Percentiles rank a stretch among this genome's conserved stretches.
These are phyloP conservation scores for Pheosia gnoma DNA, from an alignment of 2,888 invertebrate species.

Conservation along the genomic window DNA sequence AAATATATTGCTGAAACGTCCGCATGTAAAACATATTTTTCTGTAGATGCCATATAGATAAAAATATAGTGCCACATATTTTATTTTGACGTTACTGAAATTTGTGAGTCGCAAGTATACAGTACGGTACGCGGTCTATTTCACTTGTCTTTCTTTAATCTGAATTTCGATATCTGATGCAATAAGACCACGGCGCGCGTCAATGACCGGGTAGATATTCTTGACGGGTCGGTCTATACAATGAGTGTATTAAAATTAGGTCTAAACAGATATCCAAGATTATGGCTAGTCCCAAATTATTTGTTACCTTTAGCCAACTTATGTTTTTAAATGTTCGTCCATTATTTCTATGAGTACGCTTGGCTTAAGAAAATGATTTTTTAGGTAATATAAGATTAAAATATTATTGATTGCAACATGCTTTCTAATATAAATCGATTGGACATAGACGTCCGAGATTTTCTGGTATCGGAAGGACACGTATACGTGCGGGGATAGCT, in stretches of 20 bases:
- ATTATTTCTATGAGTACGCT: background rate
- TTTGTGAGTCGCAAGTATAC: background rate
- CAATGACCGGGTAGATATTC: background rate
- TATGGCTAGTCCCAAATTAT: too few relatives aligned
- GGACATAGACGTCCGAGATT: constrained; percentile 16
- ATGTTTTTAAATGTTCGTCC: background rate
- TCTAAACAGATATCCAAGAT: too few relatives aligned
- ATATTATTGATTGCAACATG: constrained; percentile 8
- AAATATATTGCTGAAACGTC: constrained; percentile 36
- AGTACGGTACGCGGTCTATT: background rate
- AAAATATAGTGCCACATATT: too few relatives aligned
- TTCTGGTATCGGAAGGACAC: constrained; percentile 27
- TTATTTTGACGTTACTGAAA: too few relatives aligned
- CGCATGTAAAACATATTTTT: constrained; percentile 14
- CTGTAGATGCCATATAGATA: too few relatives aligned
- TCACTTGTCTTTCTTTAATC: background rate
- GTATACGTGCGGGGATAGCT: constrained; percentile 22
- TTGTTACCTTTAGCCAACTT: background rate
- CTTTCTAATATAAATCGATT: constrained; percentile 23
- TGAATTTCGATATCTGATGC: background rate
- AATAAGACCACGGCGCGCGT: background rate
- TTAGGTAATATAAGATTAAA: background rate
- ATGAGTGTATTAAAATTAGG: too few relatives aligned
- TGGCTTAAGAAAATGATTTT: background rate
- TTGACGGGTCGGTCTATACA: too few relatives aligned